These are phyloP conservation scores for Amphimallon solstitiale DNA, from an alignment of 2,888 invertebrate genomes.

Conservation along the genomic window DNA sequence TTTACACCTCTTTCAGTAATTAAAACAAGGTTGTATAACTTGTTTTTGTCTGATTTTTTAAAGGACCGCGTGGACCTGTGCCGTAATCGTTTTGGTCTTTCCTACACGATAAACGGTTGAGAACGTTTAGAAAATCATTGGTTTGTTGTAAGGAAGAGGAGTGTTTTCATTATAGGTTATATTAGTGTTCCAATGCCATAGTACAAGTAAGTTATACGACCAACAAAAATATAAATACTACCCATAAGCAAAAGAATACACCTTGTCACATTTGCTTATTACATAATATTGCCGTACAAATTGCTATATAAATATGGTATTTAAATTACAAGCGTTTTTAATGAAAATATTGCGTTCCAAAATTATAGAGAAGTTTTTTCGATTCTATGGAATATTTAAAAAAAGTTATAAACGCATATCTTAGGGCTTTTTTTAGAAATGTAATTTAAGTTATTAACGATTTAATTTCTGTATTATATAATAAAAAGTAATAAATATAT, in stretches of 20 bases:
- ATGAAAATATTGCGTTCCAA: no score
- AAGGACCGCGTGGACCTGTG: conserved; percentile 15
- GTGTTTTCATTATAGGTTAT: conserved; percentile 51
- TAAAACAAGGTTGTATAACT: conserved; percentile 58
- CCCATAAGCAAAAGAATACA: conserved; percentile 8
- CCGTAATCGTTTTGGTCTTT: not conserved
- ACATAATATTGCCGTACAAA: conserved; percentile 4
- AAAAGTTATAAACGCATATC: no score
- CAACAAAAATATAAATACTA: conserved; percentile 25
- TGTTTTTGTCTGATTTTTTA: conserved; percentile 49
- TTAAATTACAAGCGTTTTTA: no score
- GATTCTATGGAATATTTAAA: no score
- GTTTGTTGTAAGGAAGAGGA: conserved; percentile 40
- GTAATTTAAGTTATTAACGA: no score
- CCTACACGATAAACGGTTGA: conserved; percentile 13
- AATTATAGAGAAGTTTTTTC: no score
- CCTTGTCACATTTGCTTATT: conserved; percentile 5
- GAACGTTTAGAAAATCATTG: not conserved
- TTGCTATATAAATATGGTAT: no score
- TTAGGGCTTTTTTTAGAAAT: no score
- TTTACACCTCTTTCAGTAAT: conserved; percentile 57
- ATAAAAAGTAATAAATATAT: no score
- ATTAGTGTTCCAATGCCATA: conserved; percentile 49
- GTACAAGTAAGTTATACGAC: conserved; percentile 42
- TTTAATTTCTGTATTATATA: no score